These are phyloP conservation scores for Atta colombica DNA, from an alignment of 1,140 invertebrate genomes.

Conservation along the genomic window DNA sequence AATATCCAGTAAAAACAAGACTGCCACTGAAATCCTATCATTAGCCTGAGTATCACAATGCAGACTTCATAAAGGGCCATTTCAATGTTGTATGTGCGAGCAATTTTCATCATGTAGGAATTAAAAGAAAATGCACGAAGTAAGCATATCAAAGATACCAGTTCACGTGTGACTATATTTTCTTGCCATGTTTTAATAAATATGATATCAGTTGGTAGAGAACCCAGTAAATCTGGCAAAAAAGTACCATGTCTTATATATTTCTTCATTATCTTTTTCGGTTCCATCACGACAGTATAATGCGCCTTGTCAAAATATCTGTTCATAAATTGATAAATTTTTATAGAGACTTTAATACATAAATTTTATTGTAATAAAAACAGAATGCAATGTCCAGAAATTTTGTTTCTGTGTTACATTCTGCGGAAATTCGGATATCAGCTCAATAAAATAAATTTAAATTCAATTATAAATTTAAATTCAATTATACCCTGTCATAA, in stretches of 20 bases:
- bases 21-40: constrained; percentile 82
- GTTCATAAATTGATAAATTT: background rate
- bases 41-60: constrained; percentile 74
- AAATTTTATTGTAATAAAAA: background rate
- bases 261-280: constrained; percentile 69
- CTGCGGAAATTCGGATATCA: background rate
- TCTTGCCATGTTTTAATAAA: constrained; percentile 72
- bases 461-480: background rate
- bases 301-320: constrained; percentile 79
- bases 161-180: constrained; percentile 70
- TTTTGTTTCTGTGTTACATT: background rate
- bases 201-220: constrained; percentile 80
- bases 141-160: constrained; percentile 74
- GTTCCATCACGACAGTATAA: constrained; percentile 75
- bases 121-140: constrained; percentile 79
- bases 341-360: background rate
- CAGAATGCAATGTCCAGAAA: background rate
- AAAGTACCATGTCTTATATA: constrained; percentile 79
- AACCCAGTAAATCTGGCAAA: constrained; percentile 78
- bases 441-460: background rate
- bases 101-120: constrained; percentile 73
- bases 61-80: constrained; percentile 72
- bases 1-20: constrained; percentile 82
- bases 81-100: constrained; percentile 64
- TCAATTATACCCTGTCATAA: constrained; percentile 78